A percentile compares a stretch with the other conserved stretches of the same genome.
These are phyloP conservation scores for Chloroclystis v-ata DNA, from an alignment of 2,888 invertebrate species.

Conservation along the genomic window DNA sequence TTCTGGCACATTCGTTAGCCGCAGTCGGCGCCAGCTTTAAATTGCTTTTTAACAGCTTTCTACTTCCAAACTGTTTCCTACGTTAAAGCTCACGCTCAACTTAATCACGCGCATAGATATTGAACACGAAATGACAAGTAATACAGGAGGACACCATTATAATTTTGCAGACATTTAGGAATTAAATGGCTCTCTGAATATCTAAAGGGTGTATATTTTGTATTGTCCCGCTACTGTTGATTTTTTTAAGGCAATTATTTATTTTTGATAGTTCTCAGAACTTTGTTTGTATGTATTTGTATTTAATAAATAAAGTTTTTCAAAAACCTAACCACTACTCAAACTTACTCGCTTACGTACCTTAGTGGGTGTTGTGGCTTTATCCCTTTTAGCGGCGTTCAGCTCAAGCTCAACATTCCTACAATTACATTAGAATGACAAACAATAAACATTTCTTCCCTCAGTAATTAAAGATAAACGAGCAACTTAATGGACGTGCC, in stretches of 20 bases:
- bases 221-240: no score
- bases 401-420: slow-evolving; percentile 6
- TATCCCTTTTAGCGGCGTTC: slow-evolving; percentile 17
- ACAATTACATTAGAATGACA: slow-evolving; percentile 13
- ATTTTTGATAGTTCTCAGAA: not conserved
- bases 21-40: slow-evolving; percentile 13
- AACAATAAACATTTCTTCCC: slow-evolving; percentile 18
- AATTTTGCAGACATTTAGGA: no score
- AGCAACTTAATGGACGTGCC: slow-evolving; percentile 9
- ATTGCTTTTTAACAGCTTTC: slow-evolving; percentile 22
- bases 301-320: no score
- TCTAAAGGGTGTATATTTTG: no score
- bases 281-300: no score
- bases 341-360: not conserved
- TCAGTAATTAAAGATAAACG: slow-evolving; percentile 17
- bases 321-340: no score
- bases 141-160: no score
- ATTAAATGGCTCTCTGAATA: no score
- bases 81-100: slow-evolving; percentile 13
- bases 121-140: no score
- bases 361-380: slow-evolving; percentile 4
- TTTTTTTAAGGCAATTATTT: no score
- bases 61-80: slow-evolving; percentile 6
- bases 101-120: not conserved
- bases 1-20: slow-evolving; percentile 20